Percentiles rank a stretch among this genome's conserved stretches.
Conservation (phyloP, 2,113 vertebrate species). For the Tamias sibiricus region DNA sequence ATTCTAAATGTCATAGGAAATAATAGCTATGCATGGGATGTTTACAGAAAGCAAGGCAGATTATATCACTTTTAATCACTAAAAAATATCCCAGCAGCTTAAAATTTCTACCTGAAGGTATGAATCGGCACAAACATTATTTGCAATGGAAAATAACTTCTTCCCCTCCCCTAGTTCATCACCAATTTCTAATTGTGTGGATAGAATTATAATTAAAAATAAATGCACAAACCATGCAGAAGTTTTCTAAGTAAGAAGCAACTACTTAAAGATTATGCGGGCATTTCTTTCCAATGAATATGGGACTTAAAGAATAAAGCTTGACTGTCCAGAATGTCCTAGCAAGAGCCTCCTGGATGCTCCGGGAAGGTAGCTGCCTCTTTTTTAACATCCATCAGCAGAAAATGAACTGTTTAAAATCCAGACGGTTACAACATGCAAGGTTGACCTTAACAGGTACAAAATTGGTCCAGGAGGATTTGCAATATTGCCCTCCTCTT, state of each 20-base stretch:
- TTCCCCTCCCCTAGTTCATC: background rate
- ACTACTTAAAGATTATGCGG: background rate
- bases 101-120: background rate
- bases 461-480: conserved; percentile 29
- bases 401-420: conserved; percentile 32
- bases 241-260: background rate
- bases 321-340: background rate
- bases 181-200: background rate
- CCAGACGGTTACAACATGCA: background rate
- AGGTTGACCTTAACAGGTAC: conserved; percentile 2
- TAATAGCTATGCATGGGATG: background rate
- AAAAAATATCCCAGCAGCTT: background rate
- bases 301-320: background rate
- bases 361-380: background rate
- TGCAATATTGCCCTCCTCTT: background rate
- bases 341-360: background rate
- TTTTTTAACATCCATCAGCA: background rate
- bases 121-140: background rate
- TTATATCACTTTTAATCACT: background rate
- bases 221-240: background rate
- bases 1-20: background rate
- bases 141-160: background rate
- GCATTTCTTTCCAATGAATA: background rate
- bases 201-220: background rate
- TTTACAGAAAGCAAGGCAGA: background rate